These are phyloP conservation scores for Eubucco bourcierii DNA, from an alignment of 2,113 vertebrate species.

Conservation along the genomic window DNA sequence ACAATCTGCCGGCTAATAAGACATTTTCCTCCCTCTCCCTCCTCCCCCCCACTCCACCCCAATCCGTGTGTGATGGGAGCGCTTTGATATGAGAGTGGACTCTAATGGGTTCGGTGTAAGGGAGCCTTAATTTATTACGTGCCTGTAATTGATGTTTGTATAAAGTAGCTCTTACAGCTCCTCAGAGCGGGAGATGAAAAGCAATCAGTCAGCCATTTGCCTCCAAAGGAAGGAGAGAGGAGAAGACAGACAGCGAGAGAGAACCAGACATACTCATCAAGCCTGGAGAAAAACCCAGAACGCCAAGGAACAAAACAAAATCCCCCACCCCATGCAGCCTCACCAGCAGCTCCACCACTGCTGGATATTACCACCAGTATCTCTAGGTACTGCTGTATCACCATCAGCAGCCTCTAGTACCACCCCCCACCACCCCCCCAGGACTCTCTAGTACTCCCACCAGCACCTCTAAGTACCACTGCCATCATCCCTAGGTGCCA, in stretches of 20 bases:
- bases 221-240: conserved; percentile 67
- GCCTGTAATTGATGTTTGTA: conserved; percentile 80
- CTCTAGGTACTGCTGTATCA: not conserved
- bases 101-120: conserved; percentile 64
- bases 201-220: conserved; percentile 78
- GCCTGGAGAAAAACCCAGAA: conserved; percentile 48
- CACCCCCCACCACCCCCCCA: too few species aligned
- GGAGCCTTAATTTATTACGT: conserved; percentile 77
- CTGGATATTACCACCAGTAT: not conserved
- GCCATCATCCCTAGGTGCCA: not conserved
- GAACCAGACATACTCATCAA: conserved; percentile 64
- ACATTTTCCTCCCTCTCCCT: conserved; percentile 63
- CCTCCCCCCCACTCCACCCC: conserved; percentile 51
- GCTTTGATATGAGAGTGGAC: conserved; percentile 73
- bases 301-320: conserved; percentile 14
- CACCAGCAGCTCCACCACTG: not conserved
- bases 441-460: not conserved
- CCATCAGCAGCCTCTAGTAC: not conserved
- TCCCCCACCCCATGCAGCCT: not conserved
- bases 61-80: conserved; percentile 52
- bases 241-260: conserved; percentile 53
- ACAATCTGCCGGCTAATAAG: conserved; percentile 55
- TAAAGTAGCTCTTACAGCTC: conserved; percentile 81
- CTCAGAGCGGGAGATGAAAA: conserved; percentile 77
- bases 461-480: not conserved